These are phyloP conservation scores for Rugalucina vietnamica DNA, from an alignment of 2,888 invertebrate genomes.

Conservation along the genomic window DNA sequence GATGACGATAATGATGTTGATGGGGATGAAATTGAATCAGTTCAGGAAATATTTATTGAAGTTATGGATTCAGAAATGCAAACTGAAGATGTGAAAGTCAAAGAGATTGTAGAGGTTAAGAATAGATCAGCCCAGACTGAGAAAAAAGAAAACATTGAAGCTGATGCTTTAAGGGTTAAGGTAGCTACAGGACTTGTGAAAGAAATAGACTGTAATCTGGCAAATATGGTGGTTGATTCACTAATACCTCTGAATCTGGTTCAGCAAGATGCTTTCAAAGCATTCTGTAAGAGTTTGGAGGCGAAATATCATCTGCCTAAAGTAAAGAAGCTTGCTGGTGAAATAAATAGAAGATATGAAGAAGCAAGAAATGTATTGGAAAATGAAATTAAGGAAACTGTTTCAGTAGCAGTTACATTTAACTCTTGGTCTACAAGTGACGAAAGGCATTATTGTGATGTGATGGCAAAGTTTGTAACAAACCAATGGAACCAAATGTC, in stretches of 20 bases:
- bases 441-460: slow-evolving; percentile 21
- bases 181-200: slow-evolving; percentile 47
- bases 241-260: slow-evolving; percentile 54
- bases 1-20: slow-evolving; percentile 35
- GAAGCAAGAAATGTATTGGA: slow-evolving; percentile 34
- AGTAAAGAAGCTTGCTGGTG: slow-evolving; percentile 51
- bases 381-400: slow-evolving; percentile 22
- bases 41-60: slow-evolving; percentile 50
- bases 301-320: slow-evolving; percentile 61
- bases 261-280: slow-evolving; percentile 56
- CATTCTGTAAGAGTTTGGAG: slow-evolving; percentile 53
- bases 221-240: slow-evolving; percentile 56
- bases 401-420: slow-evolving; percentile 43
- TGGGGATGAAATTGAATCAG: slow-evolving; percentile 35
- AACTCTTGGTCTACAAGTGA: slow-evolving; percentile 31
- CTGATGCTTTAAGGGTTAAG: slow-evolving; percentile 16
- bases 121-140: slow-evolving; percentile 48
- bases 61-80: slow-evolving; percentile 57
- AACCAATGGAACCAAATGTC: slow-evolving; percentile 42
- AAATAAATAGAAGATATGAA: slow-evolving; percentile 49
- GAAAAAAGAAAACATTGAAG: slow-evolving; percentile 13
- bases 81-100: no score
- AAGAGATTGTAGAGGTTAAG: not conserved
- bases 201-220: slow-evolving; percentile 51
- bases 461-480: slow-evolving; percentile 39